Evolutionary conservation across 2,888 invertebrate genomes (phyloP), one percentile per base, ranked within the genome.

Genomic region (Lithosia quadra): DNA sequence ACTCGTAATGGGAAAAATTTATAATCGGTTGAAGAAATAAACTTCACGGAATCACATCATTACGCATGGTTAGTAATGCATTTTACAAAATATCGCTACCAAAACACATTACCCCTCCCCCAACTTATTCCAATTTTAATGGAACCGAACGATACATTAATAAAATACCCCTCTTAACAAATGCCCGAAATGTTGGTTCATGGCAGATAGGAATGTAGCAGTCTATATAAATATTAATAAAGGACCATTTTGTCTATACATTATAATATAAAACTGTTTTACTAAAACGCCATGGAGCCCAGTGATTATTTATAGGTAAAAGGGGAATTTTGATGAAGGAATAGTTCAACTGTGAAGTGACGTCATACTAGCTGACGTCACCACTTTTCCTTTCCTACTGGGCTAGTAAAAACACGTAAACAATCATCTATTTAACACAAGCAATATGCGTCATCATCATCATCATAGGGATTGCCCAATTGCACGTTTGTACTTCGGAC

Each of bases 141-240:
- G 81, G 77, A 79, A 78, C 84, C 39, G 53, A 83, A 84, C 78
- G 84, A 82, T 65, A 73, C 83, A 82, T 85, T 85, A 83, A 84
- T 83, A 85, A 75, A 60, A 21, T 73, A 55, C 73, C 85, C 82
- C 83, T 81, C 76, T 73, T 86, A 80, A 86, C 84, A 85, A 84
- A 88, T 87, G 83, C 81, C 71, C 69, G 72, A 73, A 73, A 79
- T 84, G 72, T 75, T 65, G 69, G 69, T 59, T 71, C 79, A 69
- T 71, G 84, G 78, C 86, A 76, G 78, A 76, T 75, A 74, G 69
- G 76, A 80, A 78, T 70, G 63, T 67, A 49, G 49, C 75, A 64
- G 70, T 36, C 58, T 63, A 67, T 67, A 86, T 85, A 85, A 83
- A 86, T 86, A 85, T 81, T 83, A 84, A 86, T 86, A 83, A 80